These are phyloP conservation scores for Hoplostethus atlanticus DNA, from an alignment of 2,797 vertebrate species.

Conservation along the genomic window DNA sequence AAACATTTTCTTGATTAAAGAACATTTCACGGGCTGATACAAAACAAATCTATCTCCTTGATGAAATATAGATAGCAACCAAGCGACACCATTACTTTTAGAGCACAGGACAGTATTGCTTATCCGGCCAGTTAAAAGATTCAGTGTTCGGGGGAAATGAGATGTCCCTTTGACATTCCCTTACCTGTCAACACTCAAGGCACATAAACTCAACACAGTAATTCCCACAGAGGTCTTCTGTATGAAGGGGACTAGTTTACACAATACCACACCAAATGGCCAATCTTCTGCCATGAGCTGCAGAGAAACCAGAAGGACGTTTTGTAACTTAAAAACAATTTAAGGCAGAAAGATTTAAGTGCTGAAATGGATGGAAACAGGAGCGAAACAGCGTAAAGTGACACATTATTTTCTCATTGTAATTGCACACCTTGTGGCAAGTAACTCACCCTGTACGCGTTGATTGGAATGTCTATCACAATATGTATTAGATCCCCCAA, in stretches of 20 bases:
- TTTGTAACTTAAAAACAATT: slow-evolving; percentile 33
- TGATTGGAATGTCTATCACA: slow-evolving; percentile 93
- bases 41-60: slow-evolving; percentile 64
- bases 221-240: slow-evolving; percentile 96
- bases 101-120: slow-evolving; percentile 39
- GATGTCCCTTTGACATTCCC: slow-evolving; percentile 1
- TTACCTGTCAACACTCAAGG: slow-evolving; percentile 94
- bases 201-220: slow-evolving; percentile 93
- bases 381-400: slow-evolving; percentile 6
- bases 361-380: slow-evolving; percentile 35
- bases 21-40: slow-evolving; percentile 67
- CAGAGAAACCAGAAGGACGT: slow-evolving; percentile 51
- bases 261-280: slow-evolving; percentile 92
- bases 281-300: slow-evolving; percentile 93
- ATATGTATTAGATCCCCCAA: slow-evolving; percentile 93
- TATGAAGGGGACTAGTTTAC: slow-evolving; percentile 95
- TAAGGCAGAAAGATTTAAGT: slow-evolving; percentile 35
- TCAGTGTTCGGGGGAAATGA: neutral
- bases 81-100: slow-evolving; percentile 39
- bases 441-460: slow-evolving; percentile 90
- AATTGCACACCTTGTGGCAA: slow-evolving; percentile 26
- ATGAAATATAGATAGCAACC: slow-evolving; percentile 61
- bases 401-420: slow-evolving; percentile 32
- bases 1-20: slow-evolving; percentile 54
- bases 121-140: slow-evolving; percentile 32